Evolutionary conservation across 2,797 vertebrate genomes (phyloP), one percentile per base, ranked within the genome.

Genomic region (Phalanger gymnotis): DNA sequence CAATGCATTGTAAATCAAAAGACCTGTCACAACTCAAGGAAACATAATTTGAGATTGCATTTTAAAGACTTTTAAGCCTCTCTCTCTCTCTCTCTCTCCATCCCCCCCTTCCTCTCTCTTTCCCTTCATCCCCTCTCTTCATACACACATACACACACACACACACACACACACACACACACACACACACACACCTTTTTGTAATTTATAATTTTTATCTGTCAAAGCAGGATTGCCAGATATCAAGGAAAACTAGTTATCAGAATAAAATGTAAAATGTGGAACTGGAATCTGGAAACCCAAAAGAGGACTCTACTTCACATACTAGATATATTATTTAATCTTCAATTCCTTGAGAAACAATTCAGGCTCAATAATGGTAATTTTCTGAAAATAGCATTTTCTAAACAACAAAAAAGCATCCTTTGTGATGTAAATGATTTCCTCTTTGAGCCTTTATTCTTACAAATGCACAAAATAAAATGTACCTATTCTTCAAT

Each of bases 1-100:
- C 96, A 95, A 98, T 96, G 6, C 87, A 98, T 96, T 98, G 98
- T 96, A 96, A 95, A 93, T 97, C 96, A 94, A 95, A 66, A 92
- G 91, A 0, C 0, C 53, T 57, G 52, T 93, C 97, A 95, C 90
- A 97, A 94, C 9, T 94, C 51, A 97, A 96, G 73, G 25, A 98
- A 98, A 98, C 30, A 95, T 7, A 97, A 94, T 92, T 98, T 96
- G 91, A 95, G 91, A 93, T 91, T 97, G 89, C 16, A 98, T 97
- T 92, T 93, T 97, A 97, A 98, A 95, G 47, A 96, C 91, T 97
- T 97, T 97, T 94, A 91, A 98, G 97, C 61, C 28, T 34, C 30
- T 61, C 31, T 14, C 58, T 61, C 58, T 61, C 31, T 4, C 30
- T 61, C 31, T 61, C 31, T 58, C 57, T 11, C 31, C 34, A 31